Percentiles rank a stretch among this genome's conserved stretches.
These are phyloP conservation scores for Galerucella calmariensis DNA, from an alignment of 2,888 invertebrate species.

Conservation along the genomic window DNA sequence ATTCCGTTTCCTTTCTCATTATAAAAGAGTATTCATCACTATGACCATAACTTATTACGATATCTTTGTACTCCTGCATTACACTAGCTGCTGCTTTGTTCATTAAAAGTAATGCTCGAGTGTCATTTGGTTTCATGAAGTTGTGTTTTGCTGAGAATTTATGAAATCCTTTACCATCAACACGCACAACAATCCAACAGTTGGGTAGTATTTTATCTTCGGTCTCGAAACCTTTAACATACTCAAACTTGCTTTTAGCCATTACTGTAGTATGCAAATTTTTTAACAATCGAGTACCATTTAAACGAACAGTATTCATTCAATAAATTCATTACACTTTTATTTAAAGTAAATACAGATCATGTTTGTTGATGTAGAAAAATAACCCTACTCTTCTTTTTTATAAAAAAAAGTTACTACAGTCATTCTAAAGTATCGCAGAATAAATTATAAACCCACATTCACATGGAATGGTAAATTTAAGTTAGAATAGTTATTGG, in stretches of 20 bases:
- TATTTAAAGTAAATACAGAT: background rate
- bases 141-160: constrained; percentile 85
- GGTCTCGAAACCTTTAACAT: constrained; percentile 77
- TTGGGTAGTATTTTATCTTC: constrained; percentile 87
- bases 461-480: no score
- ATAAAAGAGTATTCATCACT: constrained; percentile 98
- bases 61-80: constrained; percentile 85
- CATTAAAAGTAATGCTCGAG: constrained; percentile 86
- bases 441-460: background rate
- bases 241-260: constrained; percentile 82
- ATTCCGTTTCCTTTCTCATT: constrained; percentile 78
- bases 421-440: background rate
- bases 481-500: no score
- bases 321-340: constrained; percentile 2
- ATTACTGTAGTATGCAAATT: constrained; percentile 60
- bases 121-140: constrained; percentile 88
- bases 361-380: background rate
- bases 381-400: background rate
- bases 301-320: background rate
- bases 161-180: constrained; percentile 94
- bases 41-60: constrained; percentile 89
- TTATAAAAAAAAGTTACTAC: background rate
- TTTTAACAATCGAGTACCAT: background rate
- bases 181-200: constrained; percentile 86
- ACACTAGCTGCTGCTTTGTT: constrained; percentile 85